Conservation (phyloP, 2,113 vertebrate species). For the Phycodurus eques region DNA sequence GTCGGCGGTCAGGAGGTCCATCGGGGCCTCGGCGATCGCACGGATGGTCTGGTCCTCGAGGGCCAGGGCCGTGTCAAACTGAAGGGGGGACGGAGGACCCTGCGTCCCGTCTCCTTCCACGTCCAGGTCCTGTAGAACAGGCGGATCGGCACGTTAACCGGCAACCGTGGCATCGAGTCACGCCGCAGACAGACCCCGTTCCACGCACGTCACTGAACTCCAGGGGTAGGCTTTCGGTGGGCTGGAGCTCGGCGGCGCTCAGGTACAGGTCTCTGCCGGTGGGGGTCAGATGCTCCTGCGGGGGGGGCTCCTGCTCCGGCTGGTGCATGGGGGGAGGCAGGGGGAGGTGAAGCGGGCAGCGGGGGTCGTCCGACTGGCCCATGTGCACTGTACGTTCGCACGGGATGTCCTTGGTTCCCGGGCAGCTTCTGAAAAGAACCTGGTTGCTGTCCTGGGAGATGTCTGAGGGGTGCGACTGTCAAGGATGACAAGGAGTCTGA, state of each 20-base stretch:
- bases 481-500: conserved; percentile 62
- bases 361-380: conserved; percentile 88
- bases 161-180: no score
- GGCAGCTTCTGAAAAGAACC: conserved; percentile 89
- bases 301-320: conserved; percentile 82
- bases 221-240: conserved; percentile 89
- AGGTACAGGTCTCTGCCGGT: conserved; percentile 86
- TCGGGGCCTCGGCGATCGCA: conserved; percentile 80
- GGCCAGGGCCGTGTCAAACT: conserved; percentile 86
- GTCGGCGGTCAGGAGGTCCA: conserved; percentile 82
- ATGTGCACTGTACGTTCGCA: conserved; percentile 86
- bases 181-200: background rate
- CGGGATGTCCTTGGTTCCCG: conserved; percentile 86
- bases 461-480: conserved; percentile 73
- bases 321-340: conserved; percentile 89
- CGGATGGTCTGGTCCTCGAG: conserved; percentile 82
- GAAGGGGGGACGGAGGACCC: conserved; percentile 90
- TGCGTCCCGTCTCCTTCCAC: conserved; percentile 92
- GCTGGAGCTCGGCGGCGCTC: conserved; percentile 94
- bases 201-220: conserved; percentile 94
- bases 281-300: conserved; percentile 77
- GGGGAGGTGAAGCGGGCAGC: conserved; percentile 87
- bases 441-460: conserved; percentile 93
- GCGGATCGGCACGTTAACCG: background rate
- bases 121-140: conserved; percentile 83